phyloP scores from a whole-genome alignment of 2,888 invertebrate genomes.

The Chirona hameri region DNA sequence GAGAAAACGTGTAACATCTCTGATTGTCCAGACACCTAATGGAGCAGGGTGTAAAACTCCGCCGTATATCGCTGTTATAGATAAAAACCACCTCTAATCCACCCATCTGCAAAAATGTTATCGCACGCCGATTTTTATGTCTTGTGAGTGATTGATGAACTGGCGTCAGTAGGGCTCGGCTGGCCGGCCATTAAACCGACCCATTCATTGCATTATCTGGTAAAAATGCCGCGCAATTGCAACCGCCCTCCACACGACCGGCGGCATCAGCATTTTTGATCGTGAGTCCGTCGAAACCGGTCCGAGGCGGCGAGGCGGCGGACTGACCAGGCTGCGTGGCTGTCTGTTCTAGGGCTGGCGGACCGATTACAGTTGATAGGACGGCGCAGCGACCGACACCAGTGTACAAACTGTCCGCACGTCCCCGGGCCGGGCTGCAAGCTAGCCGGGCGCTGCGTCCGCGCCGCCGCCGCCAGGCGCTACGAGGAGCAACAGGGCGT shows the following conservation, averaged over 20 bases:
- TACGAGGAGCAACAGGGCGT: too few relatives aligned
- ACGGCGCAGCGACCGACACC: not conserved
- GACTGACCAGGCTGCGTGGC: not conserved
- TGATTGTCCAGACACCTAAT: not conserved
- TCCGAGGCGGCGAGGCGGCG: not conserved
- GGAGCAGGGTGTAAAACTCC: not conserved
- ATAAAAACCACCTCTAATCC: not conserved
- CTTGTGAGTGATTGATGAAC: conserved; percentile 1
- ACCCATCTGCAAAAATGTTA: not conserved
- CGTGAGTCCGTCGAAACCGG: not conserved
- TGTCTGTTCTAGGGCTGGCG: conserved; percentile 10
- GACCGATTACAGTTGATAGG: conserved; percentile 26
- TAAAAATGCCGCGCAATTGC: not conserved
- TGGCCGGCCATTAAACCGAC: not conserved
- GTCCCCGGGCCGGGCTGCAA: not conserved
- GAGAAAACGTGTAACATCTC: not conserved
- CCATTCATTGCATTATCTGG: not conserved
- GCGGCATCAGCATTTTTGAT: not conserved
- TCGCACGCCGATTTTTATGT: not conserved
- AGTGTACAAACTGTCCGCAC: conserved; percentile 23
- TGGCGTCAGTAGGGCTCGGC: not conserved
- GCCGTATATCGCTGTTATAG: not conserved
- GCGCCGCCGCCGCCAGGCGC: too few relatives aligned
- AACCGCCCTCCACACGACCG: not conserved
- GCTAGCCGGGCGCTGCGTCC: not conserved